These are phyloP conservation scores for Battus philenor DNA, from an alignment of 1,140 invertebrate genomes.

Conservation along the genomic window DNA sequence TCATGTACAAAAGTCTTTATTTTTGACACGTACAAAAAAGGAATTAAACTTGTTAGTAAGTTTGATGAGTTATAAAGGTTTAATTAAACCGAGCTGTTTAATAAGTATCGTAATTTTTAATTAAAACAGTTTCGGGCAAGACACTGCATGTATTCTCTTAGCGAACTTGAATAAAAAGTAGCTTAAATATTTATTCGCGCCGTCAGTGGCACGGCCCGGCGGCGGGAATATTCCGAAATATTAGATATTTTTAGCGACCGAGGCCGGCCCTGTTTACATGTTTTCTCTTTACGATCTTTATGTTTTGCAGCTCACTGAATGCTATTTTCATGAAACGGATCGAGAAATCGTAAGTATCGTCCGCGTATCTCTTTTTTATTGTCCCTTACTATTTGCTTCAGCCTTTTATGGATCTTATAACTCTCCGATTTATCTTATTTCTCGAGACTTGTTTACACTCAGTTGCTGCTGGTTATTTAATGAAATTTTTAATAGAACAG, in stretches of 20 bases:
- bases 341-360: constrained; percentile 8
- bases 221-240: constrained; percentile 59
- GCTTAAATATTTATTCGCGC: constrained; percentile 33
- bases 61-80: too few species aligned
- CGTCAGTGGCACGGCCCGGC: constrained; percentile 16
- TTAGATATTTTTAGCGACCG: constrained; percentile 54
- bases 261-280: constrained; percentile 65
- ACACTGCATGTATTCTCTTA: too few species aligned
- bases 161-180: too few species aligned
- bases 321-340: constrained; percentile 22
- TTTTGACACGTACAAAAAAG: too few species aligned
- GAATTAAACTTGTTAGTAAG: too few species aligned
- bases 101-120: too few species aligned
- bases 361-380: background rate
- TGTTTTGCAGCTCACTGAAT: constrained; percentile 34
- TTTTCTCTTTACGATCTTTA: constrained; percentile 50
- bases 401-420: background rate
- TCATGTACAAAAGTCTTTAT: too few species aligned
- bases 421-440: background rate
- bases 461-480: too few species aligned
- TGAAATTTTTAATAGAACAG: too few species aligned
- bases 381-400: background rate
- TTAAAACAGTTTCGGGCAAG: too few species aligned
- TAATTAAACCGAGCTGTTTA: too few species aligned
- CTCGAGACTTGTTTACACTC: too few species aligned